These are phyloP conservation scores for Diorhabda elongata DNA, from an alignment of 1,140 invertebrate species.

Conservation along the genomic window DNA sequence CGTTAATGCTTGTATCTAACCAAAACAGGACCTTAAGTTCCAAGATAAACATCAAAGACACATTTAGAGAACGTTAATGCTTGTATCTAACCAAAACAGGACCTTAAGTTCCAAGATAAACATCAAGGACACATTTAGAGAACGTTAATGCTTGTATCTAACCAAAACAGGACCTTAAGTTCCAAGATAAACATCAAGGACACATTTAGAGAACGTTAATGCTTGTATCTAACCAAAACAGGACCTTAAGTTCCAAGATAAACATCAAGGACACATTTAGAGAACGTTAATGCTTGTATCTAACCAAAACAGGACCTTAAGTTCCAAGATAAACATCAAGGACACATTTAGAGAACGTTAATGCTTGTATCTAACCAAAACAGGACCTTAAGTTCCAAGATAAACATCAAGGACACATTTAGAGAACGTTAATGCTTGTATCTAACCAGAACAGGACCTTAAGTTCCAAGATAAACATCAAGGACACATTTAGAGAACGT, in stretches of 20 bases:
- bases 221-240: not conserved
- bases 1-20: too few relatives aligned
- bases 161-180: not conserved
- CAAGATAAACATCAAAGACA: not conserved
- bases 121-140: not conserved
- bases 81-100: not conserved
- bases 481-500: not conserved
- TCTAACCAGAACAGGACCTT: not conserved
- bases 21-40: not conserved
- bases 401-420: not conserved
- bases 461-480: not conserved
- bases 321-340: not conserved
- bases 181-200: not conserved
- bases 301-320: not conserved
- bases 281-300: not conserved
- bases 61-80: not conserved
- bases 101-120: not conserved
- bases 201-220: not conserved
- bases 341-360: not conserved
- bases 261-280: not conserved
- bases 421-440: not conserved
- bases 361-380: not conserved
- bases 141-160: not conserved
- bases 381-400: not conserved
- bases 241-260: not conserved